These are phyloP conservation scores for Grantiella picta DNA, from an alignment of 2,113 vertebrate genomes.

Conservation along the genomic window DNA sequence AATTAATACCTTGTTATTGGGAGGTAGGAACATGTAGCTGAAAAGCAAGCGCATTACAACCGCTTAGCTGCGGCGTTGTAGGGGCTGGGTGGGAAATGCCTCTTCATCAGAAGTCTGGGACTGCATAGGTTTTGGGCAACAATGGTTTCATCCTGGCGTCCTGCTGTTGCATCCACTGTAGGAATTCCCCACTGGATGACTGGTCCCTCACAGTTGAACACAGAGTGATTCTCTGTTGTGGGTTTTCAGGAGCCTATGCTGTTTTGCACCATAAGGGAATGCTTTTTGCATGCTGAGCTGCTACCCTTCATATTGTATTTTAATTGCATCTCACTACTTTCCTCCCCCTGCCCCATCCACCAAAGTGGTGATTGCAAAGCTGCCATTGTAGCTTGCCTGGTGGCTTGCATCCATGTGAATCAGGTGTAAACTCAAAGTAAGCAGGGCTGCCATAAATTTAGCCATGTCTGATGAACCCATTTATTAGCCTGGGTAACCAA, in stretches of 20 bases:
- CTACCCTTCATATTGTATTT: background rate
- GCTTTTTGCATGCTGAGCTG: background rate
- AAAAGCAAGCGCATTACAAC: background rate
- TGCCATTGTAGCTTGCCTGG: background rate
- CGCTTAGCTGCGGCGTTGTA: background rate
- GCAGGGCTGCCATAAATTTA: background rate
- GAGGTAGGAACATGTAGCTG: background rate
- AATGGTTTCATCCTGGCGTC: background rate
- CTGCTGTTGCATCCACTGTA: background rate
- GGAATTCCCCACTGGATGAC: background rate
- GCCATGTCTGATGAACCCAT: background rate
- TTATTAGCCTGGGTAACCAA: background rate
- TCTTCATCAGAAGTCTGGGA: background rate
- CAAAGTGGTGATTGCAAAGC: background rate
- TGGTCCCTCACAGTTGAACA: fast-evolving
- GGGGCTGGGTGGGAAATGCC: background rate
- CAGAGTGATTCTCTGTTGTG: background rate
- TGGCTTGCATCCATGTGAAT: background rate
- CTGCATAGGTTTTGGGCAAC: background rate
- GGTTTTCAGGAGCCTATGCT: background rate
- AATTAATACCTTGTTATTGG: background rate
- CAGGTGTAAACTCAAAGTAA: background rate
- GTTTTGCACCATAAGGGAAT: background rate
- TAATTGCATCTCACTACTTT: background rate
- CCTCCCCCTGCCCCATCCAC: background rate